Percentiles rank a stretch among this genome's conserved stretches.
phyloP scores from a whole-genome alignment of 2,797 vertebrate genomes.

The Syncerus caffer region DNA sequence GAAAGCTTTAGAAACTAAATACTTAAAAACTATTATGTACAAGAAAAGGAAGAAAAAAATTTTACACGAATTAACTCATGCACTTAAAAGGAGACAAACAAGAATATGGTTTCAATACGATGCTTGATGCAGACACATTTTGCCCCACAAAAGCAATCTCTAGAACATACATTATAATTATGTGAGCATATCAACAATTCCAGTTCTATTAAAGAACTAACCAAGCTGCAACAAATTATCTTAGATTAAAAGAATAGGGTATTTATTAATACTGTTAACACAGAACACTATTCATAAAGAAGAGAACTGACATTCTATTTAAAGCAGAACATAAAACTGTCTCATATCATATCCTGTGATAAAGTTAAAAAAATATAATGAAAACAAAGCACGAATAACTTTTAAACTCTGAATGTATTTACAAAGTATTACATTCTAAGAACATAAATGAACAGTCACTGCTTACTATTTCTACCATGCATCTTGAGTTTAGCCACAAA shows the following conservation, averaged over 20 bases:
- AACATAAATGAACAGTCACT: background rate
- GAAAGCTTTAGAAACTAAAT: constrained; percentile 18
- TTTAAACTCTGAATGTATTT: constrained; percentile 6
- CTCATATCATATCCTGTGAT: background rate
- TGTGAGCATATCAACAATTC: background rate
- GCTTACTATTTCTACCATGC: background rate
- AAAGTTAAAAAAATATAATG: background rate
- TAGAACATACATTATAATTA: background rate
- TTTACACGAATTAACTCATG: background rate
- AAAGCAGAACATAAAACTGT: background rate
- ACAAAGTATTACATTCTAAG: background rate
- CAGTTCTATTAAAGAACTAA: background rate
- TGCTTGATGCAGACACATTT: background rate
- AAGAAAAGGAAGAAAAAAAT: background rate
- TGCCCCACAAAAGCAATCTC: background rate
- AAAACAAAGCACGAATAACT: constrained; percentile 27
- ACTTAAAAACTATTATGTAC: background rate
- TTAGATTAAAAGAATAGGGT: background rate
- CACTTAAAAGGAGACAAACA: background rate
- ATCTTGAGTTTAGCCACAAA: background rate
- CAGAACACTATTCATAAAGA: background rate
- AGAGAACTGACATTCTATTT: background rate
- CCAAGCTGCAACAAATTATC: background rate
- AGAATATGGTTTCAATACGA: background rate
- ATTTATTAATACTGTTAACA: background rate